Conservation (phyloP, 2,888 invertebrate genomes). For the Erebia ligea region DNA sequence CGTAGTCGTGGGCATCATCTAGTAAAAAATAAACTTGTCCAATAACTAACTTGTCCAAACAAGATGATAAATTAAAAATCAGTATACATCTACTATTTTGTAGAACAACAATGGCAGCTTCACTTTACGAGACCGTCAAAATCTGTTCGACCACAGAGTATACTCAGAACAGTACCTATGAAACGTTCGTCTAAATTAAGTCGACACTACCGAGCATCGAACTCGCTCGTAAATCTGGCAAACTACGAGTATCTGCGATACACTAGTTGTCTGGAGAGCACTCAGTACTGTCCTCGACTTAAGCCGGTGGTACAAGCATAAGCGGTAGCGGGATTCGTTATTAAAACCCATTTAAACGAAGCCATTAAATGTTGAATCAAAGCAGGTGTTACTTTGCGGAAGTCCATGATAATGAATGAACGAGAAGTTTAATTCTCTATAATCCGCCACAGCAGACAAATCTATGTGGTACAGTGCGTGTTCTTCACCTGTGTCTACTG, state of each 20-base stretch:
- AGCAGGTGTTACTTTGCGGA: too few species aligned
- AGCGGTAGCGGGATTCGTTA: constrained; percentile 12
- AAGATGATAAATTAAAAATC: background rate
- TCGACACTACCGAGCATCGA: constrained; percentile 50
- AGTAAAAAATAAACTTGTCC: too few species aligned
- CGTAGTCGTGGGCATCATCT: too few species aligned
- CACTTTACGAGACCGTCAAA: constrained; percentile 16
- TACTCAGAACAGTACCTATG: constrained; percentile 13
- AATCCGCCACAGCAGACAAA: too few species aligned
- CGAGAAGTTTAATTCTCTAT: too few species aligned
- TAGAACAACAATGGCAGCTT: background rate
- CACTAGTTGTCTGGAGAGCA: constrained; percentile 72
- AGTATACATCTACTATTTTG: background rate
- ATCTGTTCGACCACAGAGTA: constrained; percentile 28
- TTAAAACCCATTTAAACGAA: too few species aligned
- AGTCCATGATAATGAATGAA: too few species aligned
- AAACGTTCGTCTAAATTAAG: constrained; percentile 42
- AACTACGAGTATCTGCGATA: constrained; percentile 63
- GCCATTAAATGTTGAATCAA: too few species aligned
- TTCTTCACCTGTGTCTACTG: too few species aligned
- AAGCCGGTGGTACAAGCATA: constrained; percentile 45
- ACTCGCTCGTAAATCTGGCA: constrained; percentile 67
- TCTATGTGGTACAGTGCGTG: too few species aligned
- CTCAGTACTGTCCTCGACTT: constrained; percentile 71
- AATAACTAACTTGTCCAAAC: background rate